phyloP scores from a whole-genome alignment of 2,113 vertebrate species.

The Passer domesticus region DNA sequence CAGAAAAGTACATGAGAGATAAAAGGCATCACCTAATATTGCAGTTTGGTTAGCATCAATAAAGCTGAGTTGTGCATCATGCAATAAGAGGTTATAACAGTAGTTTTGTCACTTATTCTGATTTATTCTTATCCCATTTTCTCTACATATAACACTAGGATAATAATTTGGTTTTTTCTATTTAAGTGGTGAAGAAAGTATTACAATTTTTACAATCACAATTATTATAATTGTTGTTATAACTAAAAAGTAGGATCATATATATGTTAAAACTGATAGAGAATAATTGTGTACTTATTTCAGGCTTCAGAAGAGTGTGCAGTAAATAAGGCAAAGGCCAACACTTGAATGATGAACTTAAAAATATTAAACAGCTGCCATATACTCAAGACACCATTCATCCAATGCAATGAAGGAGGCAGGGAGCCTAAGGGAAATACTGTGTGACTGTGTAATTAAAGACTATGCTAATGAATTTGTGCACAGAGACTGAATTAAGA shows the following conservation, averaged over 20 bases:
- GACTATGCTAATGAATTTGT: neutral
- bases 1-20: neutral
- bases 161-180: neutral
- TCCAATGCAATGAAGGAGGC: neutral
- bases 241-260: neutral
- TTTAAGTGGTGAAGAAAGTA: neutral
- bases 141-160: neutral
- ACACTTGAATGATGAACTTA: neutral
- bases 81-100: neutral
- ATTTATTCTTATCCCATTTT: neutral
- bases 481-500: neutral
- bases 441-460: constrained; percentile 10
- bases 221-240: neutral
- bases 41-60: neutral
- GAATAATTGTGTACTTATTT: neutral
- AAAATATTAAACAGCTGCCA: constrained; percentile 19
- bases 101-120: neutral
- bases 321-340: neutral
- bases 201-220: neutral
- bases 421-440: neutral
- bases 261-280: neutral
- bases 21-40: neutral
- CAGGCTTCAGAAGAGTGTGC: neutral
- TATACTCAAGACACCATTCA: neutral
- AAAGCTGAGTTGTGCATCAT: neutral